Conservation (phyloP, 1,140 invertebrate species). For the Platorchestia sp. region DNA sequence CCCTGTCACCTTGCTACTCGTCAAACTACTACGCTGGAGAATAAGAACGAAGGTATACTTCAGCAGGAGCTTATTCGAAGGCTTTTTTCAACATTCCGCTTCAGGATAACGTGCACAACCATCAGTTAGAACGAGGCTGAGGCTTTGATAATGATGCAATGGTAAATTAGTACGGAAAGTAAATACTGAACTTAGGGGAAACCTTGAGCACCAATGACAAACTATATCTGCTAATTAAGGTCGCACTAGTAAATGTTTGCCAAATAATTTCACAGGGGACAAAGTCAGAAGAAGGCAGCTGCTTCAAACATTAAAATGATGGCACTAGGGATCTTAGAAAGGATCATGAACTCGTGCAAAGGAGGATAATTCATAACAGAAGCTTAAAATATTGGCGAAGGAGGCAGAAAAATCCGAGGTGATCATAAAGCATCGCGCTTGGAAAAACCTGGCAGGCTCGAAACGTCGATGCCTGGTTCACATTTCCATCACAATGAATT, state of each 20-base stretch:
- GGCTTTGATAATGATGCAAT: not conserved
- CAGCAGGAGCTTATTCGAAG: not conserved
- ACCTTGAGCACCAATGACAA: not conserved
- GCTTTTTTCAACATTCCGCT: not conserved
- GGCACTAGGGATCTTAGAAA: not conserved
- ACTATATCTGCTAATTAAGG: not conserved
- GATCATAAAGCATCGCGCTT: not conserved
- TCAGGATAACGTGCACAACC: not conserved
- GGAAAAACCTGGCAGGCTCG: not conserved
- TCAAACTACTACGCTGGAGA: not conserved
- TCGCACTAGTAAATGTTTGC: not conserved
- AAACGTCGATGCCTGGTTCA: not conserved
- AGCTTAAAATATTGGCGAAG: not conserved
- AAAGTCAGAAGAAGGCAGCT: not conserved
- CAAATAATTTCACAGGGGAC: not conserved
- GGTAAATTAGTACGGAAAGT: not conserved
- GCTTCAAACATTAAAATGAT: not conserved
- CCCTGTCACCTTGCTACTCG: not conserved
- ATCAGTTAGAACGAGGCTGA: not conserved
- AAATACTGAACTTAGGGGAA: not conserved
- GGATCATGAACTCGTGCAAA: constrained; percentile 6
- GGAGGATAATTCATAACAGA: constrained; percentile 1
- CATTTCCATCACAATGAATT: not conserved
- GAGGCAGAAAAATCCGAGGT: not conserved
- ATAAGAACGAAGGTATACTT: not conserved